phyloP scores from a whole-genome alignment of 2,888 invertebrate species.

The Pachliopta kotzebuea region DNA sequence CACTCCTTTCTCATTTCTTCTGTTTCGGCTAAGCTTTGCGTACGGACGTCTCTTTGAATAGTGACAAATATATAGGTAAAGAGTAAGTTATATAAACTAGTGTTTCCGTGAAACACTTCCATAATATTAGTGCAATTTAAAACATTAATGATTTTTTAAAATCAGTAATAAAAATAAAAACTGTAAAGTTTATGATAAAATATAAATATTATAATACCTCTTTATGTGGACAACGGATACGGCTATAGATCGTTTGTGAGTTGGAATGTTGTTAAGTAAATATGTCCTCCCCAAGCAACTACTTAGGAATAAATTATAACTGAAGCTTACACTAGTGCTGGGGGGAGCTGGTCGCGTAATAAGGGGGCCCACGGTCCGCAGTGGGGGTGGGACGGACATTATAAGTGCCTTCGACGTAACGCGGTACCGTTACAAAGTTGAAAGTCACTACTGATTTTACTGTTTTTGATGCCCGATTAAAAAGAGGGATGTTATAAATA shows the following conservation, averaged over 20 bases:
- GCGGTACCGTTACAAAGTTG: conserved; percentile 5
- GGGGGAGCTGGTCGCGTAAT: conserved; percentile 6
- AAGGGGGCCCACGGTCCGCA: conserved; percentile 17
- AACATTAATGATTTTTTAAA: too few species aligned
- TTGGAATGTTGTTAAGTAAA: conserved; percentile 13
- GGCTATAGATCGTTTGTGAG: conserved; percentile 1
- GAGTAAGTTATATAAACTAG: too few species aligned
- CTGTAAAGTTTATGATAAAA: too few species aligned
- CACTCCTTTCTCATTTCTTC: too few species aligned
- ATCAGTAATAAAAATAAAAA: too few species aligned
- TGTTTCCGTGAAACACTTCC: too few species aligned
- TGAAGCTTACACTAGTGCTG: conserved; percentile 3
- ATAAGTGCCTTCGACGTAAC: conserved; percentile 13
- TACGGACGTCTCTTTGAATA: too few species aligned
- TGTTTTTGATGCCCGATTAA: neutral
- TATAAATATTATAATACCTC: neutral
- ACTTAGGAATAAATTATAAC: conserved; percentile 17
- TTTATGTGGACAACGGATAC: neutral
- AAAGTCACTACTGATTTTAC: too few species aligned
- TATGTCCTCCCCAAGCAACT: conserved; percentile 16
- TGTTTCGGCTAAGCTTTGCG: too few species aligned
- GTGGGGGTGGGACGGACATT: conserved; percentile 17
- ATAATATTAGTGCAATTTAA: too few species aligned
- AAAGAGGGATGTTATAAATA: neutral
- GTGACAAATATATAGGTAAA: too few species aligned